Base-by-base conservation (phyloP, 1,140 invertebrate species). In the Drosophila truncata region DNA sequence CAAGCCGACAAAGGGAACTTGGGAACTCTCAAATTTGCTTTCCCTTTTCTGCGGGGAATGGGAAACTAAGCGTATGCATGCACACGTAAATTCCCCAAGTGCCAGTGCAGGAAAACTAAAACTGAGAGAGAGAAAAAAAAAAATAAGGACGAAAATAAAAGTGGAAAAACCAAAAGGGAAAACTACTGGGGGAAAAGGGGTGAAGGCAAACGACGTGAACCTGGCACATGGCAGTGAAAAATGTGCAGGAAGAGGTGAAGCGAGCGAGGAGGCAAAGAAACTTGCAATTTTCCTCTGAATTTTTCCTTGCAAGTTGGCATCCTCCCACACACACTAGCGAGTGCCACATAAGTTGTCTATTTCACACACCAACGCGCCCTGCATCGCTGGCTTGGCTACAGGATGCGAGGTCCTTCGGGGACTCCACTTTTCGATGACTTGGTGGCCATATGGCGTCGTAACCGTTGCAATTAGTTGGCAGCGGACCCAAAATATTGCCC, bases 171-270 rank as follows among this genome's bases (percentile, higher is more conserved):
- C 50, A 59, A 59, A 59, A n/a, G 39, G 25, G 29, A 39, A 55
- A 55, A 37, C 33, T 35, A 9, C 50, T 44, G 41, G 5, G n/a
- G 18, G 14, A 16, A 14, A 23, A 10, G 44, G 13, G 57, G 39
- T 8, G 29, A 41, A 54, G 35, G 20, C 39, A 57, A 74, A 72
- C 77, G 78, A 80, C 78, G 80, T 60, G 57, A 75, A 66, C 49
- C 79, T 82, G 80, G 60, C 80, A 83, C 80, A 78, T 82, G 80
- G 80, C 80, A 83, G 80, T 83, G 80, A 83, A 83, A 83, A 83
- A 83, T 83, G 80, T 76, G 60, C 80, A 78, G 81, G 65, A 66
- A 75, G 50, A 67, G 63, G 63, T 37, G 63, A 55, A 11, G 65
- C 49, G 14, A 54, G 35, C 4, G 41, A 10, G 23, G 54, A 50